These are phyloP conservation scores for Oceanodroma tethys DNA, from an alignment of 2,113 vertebrate species.

Conservation along the genomic window DNA sequence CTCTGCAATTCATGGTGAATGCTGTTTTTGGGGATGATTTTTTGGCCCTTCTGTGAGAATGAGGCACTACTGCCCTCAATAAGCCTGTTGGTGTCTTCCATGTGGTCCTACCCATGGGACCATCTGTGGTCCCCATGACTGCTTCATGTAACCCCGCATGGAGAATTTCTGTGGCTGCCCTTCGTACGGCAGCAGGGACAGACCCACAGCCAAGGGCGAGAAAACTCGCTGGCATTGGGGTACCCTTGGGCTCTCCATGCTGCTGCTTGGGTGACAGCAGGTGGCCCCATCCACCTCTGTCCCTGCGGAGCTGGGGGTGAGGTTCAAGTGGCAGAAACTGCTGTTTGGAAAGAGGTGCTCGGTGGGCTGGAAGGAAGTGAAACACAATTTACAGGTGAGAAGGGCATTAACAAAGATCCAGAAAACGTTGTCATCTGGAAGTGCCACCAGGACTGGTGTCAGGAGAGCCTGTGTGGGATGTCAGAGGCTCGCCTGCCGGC, in stretches of 20 bases:
- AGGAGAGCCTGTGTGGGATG: background rate
- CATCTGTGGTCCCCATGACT: background rate
- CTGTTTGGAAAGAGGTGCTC: background rate
- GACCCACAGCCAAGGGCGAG: background rate
- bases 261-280: background rate
- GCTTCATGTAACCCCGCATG: background rate
- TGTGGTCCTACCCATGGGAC: background rate
- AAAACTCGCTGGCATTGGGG: background rate
- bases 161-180: background rate
- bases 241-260: background rate
- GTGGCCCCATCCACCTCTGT: too few relatives aligned
- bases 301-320: accelerated
- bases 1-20: background rate
- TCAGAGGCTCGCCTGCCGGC: background rate
- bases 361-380: background rate
- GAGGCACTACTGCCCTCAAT: background rate
- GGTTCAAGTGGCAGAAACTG: background rate
- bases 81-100: background rate
- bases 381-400: background rate
- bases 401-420: background rate
- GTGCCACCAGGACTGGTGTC: background rate
- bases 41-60: background rate
- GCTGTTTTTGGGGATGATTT: background rate
- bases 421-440: background rate
- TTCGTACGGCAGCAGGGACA: background rate